phyloP scores from a whole-genome alignment of 2,113 vertebrate species.

The Aepyceros melampus region DNA sequence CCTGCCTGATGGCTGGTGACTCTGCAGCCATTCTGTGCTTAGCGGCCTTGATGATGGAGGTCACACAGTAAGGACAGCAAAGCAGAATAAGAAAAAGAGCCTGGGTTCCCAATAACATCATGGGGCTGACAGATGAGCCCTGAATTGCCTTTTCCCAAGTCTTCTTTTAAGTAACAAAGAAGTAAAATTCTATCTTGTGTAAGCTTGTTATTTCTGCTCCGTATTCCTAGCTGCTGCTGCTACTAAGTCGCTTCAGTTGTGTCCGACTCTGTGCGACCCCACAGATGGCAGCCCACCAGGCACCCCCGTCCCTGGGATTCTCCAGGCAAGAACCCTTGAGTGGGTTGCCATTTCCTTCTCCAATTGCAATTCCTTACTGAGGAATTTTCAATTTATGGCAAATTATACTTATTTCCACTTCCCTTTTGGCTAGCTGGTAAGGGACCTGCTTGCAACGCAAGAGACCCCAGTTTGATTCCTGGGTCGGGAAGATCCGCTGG shows the following conservation, averaged over 20 bases:
- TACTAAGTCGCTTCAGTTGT: accelerated
- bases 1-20: not conserved
- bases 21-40: not conserved
- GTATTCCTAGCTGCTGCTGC: not conserved
- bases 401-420: not conserved
- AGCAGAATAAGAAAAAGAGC: not conserved
- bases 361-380: not conserved
- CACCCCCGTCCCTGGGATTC: too few relatives aligned
- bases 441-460: not conserved
- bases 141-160: not conserved
- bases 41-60: not conserved
- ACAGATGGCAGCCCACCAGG: too few relatives aligned
- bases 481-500: not conserved
- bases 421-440: not conserved
- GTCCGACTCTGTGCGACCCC: too few relatives aligned
- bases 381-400: not conserved
- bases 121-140: not conserved
- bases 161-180: not conserved
- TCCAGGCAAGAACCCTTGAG: too few relatives aligned
- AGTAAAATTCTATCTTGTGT: not conserved
- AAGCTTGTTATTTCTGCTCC: not conserved
- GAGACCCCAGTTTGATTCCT: not conserved
- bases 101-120: not conserved
- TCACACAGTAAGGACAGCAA: not conserved
- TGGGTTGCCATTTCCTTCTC: too few relatives aligned